phyloP scores from a whole-genome alignment of 2,113 vertebrate genomes.

The Orthochromis indermauri region DNA sequence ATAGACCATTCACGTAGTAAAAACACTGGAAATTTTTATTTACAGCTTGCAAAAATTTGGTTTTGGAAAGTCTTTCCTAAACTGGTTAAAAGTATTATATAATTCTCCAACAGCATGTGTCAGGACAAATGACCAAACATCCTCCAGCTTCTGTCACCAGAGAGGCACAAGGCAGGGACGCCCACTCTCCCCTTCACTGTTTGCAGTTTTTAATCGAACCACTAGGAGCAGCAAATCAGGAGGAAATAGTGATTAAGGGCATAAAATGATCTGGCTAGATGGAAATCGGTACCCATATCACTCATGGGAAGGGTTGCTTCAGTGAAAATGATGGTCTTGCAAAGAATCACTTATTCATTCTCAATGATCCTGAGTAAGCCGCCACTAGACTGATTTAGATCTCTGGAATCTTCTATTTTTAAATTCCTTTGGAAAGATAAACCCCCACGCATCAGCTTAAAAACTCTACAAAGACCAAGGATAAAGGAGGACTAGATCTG shows the following conservation, averaged over 20 bases:
- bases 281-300: background rate
- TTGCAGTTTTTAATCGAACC: background rate
- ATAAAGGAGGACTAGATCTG: background rate
- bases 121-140: background rate
- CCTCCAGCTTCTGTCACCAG: background rate
- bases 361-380: background rate
- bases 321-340: background rate
- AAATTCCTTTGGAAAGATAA: background rate
- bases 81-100: background rate
- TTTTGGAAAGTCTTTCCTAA: background rate
- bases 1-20: background rate
- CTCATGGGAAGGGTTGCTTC: background rate
- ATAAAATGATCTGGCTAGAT: background rate
- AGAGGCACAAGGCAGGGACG: background rate
- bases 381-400: background rate
- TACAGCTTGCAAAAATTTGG: background rate
- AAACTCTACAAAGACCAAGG: background rate
- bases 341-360: background rate
- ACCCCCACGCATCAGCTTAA: background rate
- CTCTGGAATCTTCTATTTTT: background rate
- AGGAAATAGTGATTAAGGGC: background rate
- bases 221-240: background rate
- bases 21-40: background rate
- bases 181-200: background rate
- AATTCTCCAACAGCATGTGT: background rate